A percentile compares a stretch with the other conserved stretches of the same genome.
Evolutionary conservation across 1,140 invertebrate genomes (phyloP).

Genomic region (Hycleus cichorii): DNA sequence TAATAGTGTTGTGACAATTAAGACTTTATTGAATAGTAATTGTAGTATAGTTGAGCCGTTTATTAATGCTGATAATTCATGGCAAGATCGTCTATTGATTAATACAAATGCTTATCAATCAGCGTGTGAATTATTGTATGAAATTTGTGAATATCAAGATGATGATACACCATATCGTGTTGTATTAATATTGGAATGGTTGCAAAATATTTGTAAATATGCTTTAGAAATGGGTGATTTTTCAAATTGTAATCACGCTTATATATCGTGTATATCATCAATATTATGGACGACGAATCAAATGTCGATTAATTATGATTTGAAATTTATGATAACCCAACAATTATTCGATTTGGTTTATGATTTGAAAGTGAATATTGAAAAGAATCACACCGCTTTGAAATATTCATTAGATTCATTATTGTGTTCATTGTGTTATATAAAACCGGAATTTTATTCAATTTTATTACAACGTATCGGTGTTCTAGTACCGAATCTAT

Average conservation of each 20-base stretch:
- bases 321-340: constrained; percentile 57
- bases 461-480: constrained; percentile 66
- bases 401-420: constrained; percentile 73
- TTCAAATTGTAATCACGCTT: constrained; percentile 43
- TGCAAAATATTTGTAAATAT: constrained; percentile 47
- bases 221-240: constrained; percentile 31
- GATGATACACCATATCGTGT: constrained; percentile 44
- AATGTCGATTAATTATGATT: constrained; percentile 51
- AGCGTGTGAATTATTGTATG: constrained; percentile 70
- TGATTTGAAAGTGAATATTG: constrained; percentile 63
- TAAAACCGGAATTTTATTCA: constrained; percentile 67
- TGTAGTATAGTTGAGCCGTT: constrained; percentile 30
- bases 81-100: constrained; percentile 30
- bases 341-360: constrained; percentile 67
- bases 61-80: constrained; percentile 24
- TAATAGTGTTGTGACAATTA: constrained; percentile 51
- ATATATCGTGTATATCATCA: constrained; percentile 65
- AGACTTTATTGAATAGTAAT: constrained; percentile 51
- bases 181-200: constrained; percentile 54
- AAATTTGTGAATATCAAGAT: constrained; percentile 54
- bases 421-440: constrained; percentile 77
- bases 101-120: constrained; percentile 49
- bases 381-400: constrained; percentile 53
- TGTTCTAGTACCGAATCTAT: constrained; percentile 52
- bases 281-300: constrained; percentile 74